Evolutionary conservation across 2,888 invertebrate species (phyloP).

Genomic region (Meiosimyza platycephala): DNA sequence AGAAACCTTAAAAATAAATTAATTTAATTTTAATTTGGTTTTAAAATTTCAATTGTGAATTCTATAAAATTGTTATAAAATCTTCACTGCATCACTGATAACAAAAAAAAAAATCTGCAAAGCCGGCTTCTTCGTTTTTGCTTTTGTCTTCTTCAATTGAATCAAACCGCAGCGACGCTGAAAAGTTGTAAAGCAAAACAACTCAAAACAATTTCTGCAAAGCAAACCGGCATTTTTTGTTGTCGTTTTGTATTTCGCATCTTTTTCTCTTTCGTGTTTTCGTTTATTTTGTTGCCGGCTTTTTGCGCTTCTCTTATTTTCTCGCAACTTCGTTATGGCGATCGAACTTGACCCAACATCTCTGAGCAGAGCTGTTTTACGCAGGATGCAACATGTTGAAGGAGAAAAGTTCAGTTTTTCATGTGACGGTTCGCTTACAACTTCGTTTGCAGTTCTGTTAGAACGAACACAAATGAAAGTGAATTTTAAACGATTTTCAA

Average conservation of each 20-base stretch:
- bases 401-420: neutral
- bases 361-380: neutral
- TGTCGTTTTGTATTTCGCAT: constrained; percentile 37
- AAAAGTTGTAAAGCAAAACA: constrained; percentile 13
- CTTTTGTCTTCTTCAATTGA: neutral
- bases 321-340: constrained; percentile 13
- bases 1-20: too few relatives aligned
- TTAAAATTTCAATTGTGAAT: too few relatives aligned
- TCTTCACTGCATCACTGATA: too few relatives aligned
- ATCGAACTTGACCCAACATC: neutral
- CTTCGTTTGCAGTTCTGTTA: neutral
- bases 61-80: too few relatives aligned
- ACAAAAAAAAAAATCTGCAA: neutral
- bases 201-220: constrained; percentile 38
- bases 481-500: neutral
- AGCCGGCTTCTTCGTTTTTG: neutral
- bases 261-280: neutral
- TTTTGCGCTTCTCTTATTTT: constrained; percentile 9
- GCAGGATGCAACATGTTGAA: constrained; percentile 4
- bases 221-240: constrained; percentile 45
- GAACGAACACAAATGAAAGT: constrained; percentile 15
- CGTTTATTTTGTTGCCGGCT: constrained; percentile 14
- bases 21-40: too few relatives aligned
- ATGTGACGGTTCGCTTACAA: neutral
- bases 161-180: neutral